phyloP scores from a whole-genome alignment of 1,140 invertebrate species.

The Meloidogyne exigua region DNA sequence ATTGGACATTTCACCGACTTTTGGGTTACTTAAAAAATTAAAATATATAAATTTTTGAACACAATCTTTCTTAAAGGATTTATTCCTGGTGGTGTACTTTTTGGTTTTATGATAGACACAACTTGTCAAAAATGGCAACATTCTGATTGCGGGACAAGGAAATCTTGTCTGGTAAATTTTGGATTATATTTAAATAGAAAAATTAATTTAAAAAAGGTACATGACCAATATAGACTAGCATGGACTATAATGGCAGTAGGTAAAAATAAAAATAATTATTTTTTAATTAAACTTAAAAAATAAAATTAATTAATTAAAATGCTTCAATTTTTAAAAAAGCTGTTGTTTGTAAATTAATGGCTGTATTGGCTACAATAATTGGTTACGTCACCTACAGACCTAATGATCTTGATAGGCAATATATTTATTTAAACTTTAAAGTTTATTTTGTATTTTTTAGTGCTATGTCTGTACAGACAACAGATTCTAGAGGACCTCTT shows the following conservation, averaged over 20 bases:
- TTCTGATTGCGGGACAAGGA: conserved; percentile 53
- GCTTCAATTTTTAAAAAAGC: conserved; percentile 41
- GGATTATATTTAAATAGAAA: neutral
- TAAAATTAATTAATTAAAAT: neutral
- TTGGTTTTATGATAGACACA: conserved; percentile 62
- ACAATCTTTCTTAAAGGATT: conserved; percentile 44
- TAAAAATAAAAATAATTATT: conserved; percentile 35
- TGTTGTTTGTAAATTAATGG: conserved; percentile 61
- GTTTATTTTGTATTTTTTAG: conserved; percentile 18
- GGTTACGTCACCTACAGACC: conserved; percentile 63
- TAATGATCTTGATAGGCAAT: conserved; percentile 53
- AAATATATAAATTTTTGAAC: no score
- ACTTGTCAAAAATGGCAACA: conserved; percentile 60
- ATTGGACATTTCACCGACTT: conserved; percentile 62
- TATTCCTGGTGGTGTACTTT: conserved; percentile 61
- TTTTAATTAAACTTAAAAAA: neutral
- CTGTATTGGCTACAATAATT: conserved; percentile 61
- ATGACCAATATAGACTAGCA: conserved; percentile 54
- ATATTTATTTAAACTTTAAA: neutral
- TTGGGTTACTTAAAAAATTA: conserved; percentile 38
- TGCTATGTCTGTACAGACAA: conserved; percentile 53
- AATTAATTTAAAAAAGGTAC: neutral
- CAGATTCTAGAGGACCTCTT: conserved; percentile 52
- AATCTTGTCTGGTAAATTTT: conserved; percentile 52
- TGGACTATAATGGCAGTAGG: conserved; percentile 63